Evolutionary conservation across 2,113 vertebrate genomes (phyloP).

Genomic region (Sus scrofa): DNA sequence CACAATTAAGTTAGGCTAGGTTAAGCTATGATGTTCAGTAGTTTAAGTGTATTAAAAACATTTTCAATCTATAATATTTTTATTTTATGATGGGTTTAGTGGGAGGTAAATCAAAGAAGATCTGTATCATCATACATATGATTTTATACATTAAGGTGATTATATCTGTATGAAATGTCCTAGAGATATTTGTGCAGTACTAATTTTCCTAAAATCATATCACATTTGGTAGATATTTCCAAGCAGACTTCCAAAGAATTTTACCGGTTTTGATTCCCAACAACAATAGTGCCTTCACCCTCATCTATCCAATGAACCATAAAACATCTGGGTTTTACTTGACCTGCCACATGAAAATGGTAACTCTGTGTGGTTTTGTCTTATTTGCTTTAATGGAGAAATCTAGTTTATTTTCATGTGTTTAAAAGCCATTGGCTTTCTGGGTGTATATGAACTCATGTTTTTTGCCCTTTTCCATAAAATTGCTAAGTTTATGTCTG

Average conservation of each 20-base stretch:
- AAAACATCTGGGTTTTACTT: background rate
- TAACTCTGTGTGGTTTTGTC: background rate
- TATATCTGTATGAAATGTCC: background rate
- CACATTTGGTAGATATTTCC: background rate
- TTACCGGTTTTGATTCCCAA: background rate
- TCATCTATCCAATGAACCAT: background rate
- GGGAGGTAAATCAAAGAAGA: background rate
- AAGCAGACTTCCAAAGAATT: constrained; percentile 9
- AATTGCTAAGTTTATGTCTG: constrained; percentile 14
- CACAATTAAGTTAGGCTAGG: background rate
- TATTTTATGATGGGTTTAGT: background rate
- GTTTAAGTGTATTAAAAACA: background rate
- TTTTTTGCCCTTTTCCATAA: background rate
- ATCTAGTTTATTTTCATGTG: background rate
- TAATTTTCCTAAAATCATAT: background rate
- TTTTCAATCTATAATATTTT: background rate
- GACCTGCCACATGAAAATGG: background rate
- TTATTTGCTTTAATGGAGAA: background rate
- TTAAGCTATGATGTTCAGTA: background rate
- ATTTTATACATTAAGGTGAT: background rate
- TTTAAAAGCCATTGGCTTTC: background rate
- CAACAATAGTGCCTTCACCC: background rate
- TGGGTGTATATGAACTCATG: background rate
- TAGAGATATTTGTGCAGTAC: background rate
- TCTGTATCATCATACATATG: background rate